Conservation (phyloP, 2,113 vertebrate species). For the Gobius niger region DNA sequence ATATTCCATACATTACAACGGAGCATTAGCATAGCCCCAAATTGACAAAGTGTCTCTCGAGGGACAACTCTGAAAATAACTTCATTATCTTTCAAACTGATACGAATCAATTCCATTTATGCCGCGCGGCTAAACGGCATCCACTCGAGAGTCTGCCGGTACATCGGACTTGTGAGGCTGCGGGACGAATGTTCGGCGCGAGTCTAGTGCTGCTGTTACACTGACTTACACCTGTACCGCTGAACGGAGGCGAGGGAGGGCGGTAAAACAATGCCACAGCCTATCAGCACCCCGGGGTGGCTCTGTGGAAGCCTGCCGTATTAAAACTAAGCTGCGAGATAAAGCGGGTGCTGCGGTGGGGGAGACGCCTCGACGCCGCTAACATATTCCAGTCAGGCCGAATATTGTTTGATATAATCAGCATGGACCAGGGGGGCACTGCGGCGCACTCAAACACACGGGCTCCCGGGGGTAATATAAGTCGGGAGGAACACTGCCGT, state of each 20-base stretch:
- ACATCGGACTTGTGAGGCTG: conserved; percentile 19
- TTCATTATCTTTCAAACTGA: conserved; percentile 41
- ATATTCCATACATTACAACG: conserved; percentile 11
- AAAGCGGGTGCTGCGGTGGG: conserved; percentile 53
- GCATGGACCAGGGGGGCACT: conserved; percentile 48
- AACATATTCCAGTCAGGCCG: conserved; percentile 65
- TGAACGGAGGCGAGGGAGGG: conserved; percentile 52
- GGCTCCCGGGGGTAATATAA: conserved; percentile 63
- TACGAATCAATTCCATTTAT: conserved; percentile 40
- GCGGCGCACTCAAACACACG: conserved; percentile 54
- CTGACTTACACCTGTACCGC: conserved; percentile 39
- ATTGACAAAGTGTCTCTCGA: conserved; percentile 27
- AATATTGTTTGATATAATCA: conserved; percentile 74
- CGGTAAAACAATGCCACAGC: conserved; percentile 69
- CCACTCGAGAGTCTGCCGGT: conserved; percentile 24
- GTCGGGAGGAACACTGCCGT: conserved; percentile 55
- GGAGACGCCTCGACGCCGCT: conserved; percentile 42
- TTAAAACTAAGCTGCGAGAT: conserved; percentile 71
- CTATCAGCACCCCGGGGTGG: conserved; percentile 71
- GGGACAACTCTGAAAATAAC: conserved; percentile 17
- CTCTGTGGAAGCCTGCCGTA: conserved; percentile 58
- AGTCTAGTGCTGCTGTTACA: conserved; percentile 45
- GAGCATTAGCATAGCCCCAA: conserved; percentile 30
- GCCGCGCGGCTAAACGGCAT: conserved; percentile 35
- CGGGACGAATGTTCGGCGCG: conserved; percentile 57